Evolutionary conservation across 2,113 vertebrate species (phyloP).

Genomic region (Falco punctatus): DNA sequence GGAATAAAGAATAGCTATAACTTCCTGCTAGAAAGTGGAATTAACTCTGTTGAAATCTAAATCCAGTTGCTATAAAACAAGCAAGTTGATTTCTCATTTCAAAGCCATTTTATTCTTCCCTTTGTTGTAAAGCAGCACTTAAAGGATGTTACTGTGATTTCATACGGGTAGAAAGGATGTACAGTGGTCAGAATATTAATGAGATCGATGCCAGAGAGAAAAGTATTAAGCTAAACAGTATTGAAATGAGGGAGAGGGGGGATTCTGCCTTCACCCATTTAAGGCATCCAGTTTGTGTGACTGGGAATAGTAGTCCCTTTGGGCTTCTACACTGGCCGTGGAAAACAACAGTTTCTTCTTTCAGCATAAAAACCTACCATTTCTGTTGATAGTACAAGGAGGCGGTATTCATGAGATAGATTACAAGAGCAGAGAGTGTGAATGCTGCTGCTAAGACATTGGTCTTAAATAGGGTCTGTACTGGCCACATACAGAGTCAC

Average conservation of each 20-base stretch:
- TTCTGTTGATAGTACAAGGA: background rate
- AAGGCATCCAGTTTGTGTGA: background rate
- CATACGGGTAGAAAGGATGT: background rate
- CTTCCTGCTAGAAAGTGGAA: background rate
- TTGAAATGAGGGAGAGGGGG: background rate
- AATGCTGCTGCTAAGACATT: background rate
- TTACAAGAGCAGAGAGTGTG: fast-evolving
- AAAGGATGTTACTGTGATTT: background rate
- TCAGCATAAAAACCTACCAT: background rate
- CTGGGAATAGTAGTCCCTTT: background rate
- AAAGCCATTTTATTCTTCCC: background rate
- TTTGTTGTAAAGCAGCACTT: background rate
- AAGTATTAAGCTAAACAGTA: background rate
- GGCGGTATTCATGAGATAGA: background rate
- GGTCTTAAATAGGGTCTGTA: background rate
- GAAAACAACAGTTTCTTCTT: background rate
- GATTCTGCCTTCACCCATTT: background rate
- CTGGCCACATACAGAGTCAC: background rate
- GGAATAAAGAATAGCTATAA: background rate
- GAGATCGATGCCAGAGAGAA: background rate
- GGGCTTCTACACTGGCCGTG: background rate
- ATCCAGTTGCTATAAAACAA: background rate
- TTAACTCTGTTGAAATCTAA: background rate
- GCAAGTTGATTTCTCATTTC: background rate
- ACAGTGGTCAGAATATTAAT: background rate